phyloP scores from a whole-genome alignment of 2,888 invertebrate species.

The Chorisops tibialis region DNA sequence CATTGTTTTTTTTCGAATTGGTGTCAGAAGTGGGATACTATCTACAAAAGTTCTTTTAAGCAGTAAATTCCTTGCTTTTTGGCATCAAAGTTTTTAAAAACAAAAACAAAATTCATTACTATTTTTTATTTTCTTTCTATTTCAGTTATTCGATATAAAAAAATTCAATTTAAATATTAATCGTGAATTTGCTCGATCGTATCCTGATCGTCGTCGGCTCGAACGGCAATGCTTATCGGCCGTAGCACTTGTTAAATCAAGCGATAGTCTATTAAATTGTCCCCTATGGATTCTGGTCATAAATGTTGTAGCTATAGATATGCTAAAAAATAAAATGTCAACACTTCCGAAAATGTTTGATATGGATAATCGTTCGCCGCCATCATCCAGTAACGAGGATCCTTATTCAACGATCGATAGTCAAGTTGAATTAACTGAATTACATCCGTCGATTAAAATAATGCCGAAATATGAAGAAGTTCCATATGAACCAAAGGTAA shows the following conservation, averaged over 20 bases:
- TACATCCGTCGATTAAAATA: background rate
- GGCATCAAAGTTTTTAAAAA: no score
- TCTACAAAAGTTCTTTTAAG: no score
- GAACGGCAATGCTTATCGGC: constrained; percentile 69
- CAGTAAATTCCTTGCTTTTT: no score
- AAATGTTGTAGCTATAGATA: constrained; percentile 74
- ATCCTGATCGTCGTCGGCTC: constrained; percentile 65
- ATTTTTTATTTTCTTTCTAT: constrained; percentile 23
- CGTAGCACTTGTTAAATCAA: constrained; percentile 68
- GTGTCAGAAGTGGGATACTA: background rate
- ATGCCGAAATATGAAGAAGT: constrained; percentile 45
- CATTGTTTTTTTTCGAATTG: background rate
- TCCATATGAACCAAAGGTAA: constrained; percentile 50
- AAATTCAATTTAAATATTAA: constrained; percentile 67
- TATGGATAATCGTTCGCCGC: constrained; percentile 38
- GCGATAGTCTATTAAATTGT: constrained; percentile 64
- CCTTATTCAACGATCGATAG: constrained; percentile 51
- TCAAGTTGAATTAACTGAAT: constrained; percentile 48
- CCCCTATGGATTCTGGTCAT: constrained; percentile 78
- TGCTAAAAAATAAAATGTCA: constrained; percentile 67
- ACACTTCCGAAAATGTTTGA: constrained; percentile 45
- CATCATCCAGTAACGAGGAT: constrained; percentile 45
- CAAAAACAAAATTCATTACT: no score
- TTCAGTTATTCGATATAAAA: constrained; percentile 67
- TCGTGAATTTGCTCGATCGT: constrained; percentile 63